A percentile compares a stretch with the other conserved stretches of the same genome.
phyloP scores from a whole-genome alignment of 2,113 vertebrate genomes.

The pig (Sus scrofa) region T2T-Sscrofa CM000814.6:79287501-79288000 shows the following conservation, averaged over 20 bases:
- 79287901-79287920: constrained; percentile 35
- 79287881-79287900: constrained; percentile 52
- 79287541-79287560: background rate
- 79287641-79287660: background rate
- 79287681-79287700: background rate
- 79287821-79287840: constrained; percentile 55
- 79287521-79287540: background rate
- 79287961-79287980: constrained; percentile 28
- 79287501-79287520: background rate
- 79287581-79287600: background rate
- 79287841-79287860: constrained; percentile 61
- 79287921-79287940: constrained; percentile 47
- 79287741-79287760: constrained; percentile 37
- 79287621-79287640: background rate
- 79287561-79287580: background rate
- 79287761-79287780: background rate
- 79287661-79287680: background rate
- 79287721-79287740: background rate
- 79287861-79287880: constrained; percentile 51
- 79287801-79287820: background rate
- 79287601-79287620: background rate
- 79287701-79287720: background rate
- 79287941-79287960: constrained; percentile 41
- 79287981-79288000: constrained; percentile 53
- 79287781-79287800: constrained; percentile 40